Percentiles rank a stretch among this genome's conserved stretches.
These are phyloP conservation scores for Artemia sinica DNA, from an alignment of 2,888 invertebrate genomes.

Conservation along the genomic window DNA sequence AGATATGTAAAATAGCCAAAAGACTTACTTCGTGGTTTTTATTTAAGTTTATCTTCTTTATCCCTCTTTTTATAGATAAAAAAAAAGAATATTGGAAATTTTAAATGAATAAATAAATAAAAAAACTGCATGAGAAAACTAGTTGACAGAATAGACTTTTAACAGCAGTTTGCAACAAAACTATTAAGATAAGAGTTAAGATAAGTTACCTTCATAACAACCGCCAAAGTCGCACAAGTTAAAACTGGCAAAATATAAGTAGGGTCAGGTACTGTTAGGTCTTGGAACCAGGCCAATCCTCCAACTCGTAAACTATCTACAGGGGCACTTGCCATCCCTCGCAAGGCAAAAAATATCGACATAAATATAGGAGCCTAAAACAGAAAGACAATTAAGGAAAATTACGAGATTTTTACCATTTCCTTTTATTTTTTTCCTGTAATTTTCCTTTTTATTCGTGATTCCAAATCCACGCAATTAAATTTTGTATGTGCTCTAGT, in stretches of 20 bases:
- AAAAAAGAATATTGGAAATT: background rate
- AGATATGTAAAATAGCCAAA: slow-evolving; percentile 10
- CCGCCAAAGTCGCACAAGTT: slow-evolving; percentile 54
- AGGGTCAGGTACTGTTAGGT: slow-evolving; percentile 79
- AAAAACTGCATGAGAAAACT: slow-evolving; percentile 56
- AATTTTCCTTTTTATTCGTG: too few relatives aligned
- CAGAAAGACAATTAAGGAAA: slow-evolving; percentile 21
- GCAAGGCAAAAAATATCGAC: slow-evolving; percentile 72
- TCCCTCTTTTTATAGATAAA: too few relatives aligned
- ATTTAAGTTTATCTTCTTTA: too few relatives aligned
- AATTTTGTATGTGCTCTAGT: too few relatives aligned
- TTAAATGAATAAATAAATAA: slow-evolving; percentile 13
- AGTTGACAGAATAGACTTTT: too few relatives aligned
- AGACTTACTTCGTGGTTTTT: background rate
- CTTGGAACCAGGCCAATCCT: slow-evolving; percentile 78
- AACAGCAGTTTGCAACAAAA: too few relatives aligned
- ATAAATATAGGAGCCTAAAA: slow-evolving; percentile 62
- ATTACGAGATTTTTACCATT: background rate
- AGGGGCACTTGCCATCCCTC: slow-evolving; percentile 72
- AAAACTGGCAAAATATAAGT: slow-evolving; percentile 66
- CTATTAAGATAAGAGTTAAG: too few relatives aligned
- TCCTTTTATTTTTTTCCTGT: too few relatives aligned
- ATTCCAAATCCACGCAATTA: too few relatives aligned
- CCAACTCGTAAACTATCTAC: slow-evolving; percentile 76
- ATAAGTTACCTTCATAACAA: slow-evolving; percentile 1